Conservation (phyloP, 2,888 invertebrate species). For the Elegia similella region DNA sequence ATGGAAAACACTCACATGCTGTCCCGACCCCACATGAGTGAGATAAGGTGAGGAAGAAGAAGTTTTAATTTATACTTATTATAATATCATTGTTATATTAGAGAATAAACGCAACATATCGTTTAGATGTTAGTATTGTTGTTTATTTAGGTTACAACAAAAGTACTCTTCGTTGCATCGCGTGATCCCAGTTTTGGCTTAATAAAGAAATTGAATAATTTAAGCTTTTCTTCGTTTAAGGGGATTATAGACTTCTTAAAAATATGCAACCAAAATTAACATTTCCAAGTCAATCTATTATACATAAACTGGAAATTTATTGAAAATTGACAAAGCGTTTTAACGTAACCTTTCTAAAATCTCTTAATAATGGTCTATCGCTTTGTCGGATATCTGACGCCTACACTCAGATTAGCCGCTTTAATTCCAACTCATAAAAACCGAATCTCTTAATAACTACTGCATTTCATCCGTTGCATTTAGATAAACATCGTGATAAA, state of each 20-base stretch:
- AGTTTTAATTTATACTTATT: no score
- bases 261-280: not conserved
- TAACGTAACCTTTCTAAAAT: constrained; percentile 6
- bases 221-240: not conserved
- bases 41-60: no score
- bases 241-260: not conserved
- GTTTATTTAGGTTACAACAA: no score
- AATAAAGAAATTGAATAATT: no score
- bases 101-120: no score
- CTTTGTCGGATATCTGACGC: constrained; percentile 31
- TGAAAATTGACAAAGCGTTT: constrained; percentile 11
- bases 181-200: no score
- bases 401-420: constrained; percentile 36
- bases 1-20: no score
- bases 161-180: no score
- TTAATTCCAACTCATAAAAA: constrained; percentile 38
- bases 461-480: constrained; percentile 57
- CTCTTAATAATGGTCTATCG: constrained; percentile 6
- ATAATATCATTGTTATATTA: no score
- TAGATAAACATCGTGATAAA: constrained; percentile 66
- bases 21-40: no score
- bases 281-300: not conserved
- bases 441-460: constrained; percentile 55
- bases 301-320: not conserved
- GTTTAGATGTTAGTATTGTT: no score